Conservation (phyloP, 2,113 vertebrate genomes). For the Campylomormyrus numenius region DNA sequence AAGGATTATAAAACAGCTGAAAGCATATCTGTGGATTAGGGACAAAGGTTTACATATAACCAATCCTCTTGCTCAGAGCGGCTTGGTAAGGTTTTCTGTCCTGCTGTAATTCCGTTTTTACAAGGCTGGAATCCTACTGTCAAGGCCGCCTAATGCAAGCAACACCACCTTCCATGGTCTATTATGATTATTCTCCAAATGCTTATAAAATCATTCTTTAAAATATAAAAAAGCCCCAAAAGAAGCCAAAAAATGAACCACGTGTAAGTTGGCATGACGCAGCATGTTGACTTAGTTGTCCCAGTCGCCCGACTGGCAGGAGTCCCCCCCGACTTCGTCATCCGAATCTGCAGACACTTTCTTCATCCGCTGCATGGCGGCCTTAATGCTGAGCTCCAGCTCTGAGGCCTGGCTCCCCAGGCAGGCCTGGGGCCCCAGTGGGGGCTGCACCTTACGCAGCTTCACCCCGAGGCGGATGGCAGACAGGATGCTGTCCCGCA, state of each 20-base stretch:
- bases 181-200: not conserved
- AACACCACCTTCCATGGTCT: not conserved
- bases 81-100: not conserved
- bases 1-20: not conserved
- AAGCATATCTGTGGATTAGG: not conserved
- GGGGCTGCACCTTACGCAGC: conserved; percentile 70
- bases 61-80: not conserved
- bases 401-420: conserved; percentile 50
- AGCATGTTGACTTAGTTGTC: conserved; percentile 43
- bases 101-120: not conserved
- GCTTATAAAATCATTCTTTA: not conserved
- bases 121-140: not conserved
- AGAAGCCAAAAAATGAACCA: not conserved
- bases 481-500: conserved; percentile 68
- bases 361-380: conserved; percentile 89
- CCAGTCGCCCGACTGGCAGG: conserved; percentile 59
- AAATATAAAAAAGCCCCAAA: not conserved
- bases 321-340: conserved; percentile 64
- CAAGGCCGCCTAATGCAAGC: not conserved
- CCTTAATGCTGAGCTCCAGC: conserved; percentile 83
- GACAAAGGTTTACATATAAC: not conserved
- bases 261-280: not conserved
- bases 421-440: conserved; percentile 20
- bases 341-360: conserved; percentile 80
- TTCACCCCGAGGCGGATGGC: conserved; percentile 82